A percentile compares a stretch with the other conserved stretches of the same genome.
These are phyloP conservation scores for Seira ritae DNA, from an alignment of 2,888 invertebrate genomes.

Conservation along the genomic window DNA sequence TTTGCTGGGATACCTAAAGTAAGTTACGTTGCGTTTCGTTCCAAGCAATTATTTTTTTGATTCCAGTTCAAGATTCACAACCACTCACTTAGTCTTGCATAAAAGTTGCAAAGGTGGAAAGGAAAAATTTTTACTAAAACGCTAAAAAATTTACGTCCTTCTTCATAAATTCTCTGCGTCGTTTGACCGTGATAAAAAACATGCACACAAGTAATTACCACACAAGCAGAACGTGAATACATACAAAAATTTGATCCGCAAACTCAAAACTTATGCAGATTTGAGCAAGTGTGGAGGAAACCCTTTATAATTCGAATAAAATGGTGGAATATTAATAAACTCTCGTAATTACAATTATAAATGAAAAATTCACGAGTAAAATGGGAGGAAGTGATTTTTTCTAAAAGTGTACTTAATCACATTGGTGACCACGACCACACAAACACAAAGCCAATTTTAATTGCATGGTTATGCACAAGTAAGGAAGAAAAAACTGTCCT, in stretches of 20 bases:
- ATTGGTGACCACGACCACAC: conserved; percentile 2
- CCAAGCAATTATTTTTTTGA: not conserved
- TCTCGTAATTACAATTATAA: not conserved
- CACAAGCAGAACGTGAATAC: not conserved
- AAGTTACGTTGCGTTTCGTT: not conserved
- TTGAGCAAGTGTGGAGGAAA: not conserved
- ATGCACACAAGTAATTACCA: conserved; percentile 29
- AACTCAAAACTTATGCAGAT: not conserved
- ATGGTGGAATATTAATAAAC: not conserved
- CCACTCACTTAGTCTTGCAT: not conserved
- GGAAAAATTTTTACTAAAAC: not conserved
- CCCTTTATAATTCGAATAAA: not conserved
- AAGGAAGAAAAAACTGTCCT: too few species aligned
- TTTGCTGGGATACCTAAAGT: not conserved
- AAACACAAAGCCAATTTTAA: not conserved
- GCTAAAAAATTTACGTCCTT: not conserved
- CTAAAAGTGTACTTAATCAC: not conserved
- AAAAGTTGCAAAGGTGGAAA: not conserved
- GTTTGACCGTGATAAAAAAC: conserved; percentile 51
- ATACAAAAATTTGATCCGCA: not conserved
- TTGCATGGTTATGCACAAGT: not conserved
- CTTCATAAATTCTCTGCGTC: conserved; percentile 18
- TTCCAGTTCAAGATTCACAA: not conserved
- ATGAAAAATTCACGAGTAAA: conserved; percentile 3
- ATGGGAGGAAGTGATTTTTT: not conserved